phyloP scores from a whole-genome alignment of 2,113 vertebrate species.

The Cyphomyrus discorhynchus region DNA sequence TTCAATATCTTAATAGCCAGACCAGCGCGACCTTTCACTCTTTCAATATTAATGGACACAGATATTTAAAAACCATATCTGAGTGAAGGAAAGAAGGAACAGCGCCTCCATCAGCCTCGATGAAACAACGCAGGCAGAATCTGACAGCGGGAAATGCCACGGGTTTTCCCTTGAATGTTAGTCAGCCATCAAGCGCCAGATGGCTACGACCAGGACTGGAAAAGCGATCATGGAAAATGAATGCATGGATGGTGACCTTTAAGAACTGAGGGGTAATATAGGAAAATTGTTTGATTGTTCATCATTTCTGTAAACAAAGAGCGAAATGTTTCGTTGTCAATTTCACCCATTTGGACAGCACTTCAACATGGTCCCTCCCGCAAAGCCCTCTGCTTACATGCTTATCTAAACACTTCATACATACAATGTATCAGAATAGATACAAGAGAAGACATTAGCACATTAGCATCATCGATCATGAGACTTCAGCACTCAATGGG shows the following conservation, averaged over 20 bases:
- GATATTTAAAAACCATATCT: not conserved
- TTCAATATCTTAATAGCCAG: constrained; percentile 32
- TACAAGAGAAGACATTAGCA: not conserved
- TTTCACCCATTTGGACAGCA: not conserved
- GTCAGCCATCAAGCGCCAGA: not conserved
- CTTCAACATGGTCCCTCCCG: not conserved
- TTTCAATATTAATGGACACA: not conserved
- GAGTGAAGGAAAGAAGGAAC: not conserved
- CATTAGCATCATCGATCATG: not conserved
- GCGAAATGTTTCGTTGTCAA: not conserved
- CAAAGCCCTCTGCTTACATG: not conserved
- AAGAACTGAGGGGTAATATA: not conserved
- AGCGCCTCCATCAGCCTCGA: not conserved
- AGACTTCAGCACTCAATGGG: not conserved
- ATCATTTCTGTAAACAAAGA: not conserved
- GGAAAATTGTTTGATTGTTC: not conserved
- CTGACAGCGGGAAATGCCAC: not conserved
- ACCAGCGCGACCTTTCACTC: constrained; percentile 13
- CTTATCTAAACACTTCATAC: not conserved
- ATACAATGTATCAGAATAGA: not conserved
- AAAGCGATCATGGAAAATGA: not conserved
- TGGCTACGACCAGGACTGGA: not conserved
- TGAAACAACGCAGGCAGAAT: not conserved
- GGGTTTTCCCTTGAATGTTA: not conserved
- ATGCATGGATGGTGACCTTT: not conserved